A percentile compares a stretch with the other conserved stretches of the same genome.
phyloP scores from a whole-genome alignment of 2,113 vertebrate species.

The Halcyon malimbica region DNA sequence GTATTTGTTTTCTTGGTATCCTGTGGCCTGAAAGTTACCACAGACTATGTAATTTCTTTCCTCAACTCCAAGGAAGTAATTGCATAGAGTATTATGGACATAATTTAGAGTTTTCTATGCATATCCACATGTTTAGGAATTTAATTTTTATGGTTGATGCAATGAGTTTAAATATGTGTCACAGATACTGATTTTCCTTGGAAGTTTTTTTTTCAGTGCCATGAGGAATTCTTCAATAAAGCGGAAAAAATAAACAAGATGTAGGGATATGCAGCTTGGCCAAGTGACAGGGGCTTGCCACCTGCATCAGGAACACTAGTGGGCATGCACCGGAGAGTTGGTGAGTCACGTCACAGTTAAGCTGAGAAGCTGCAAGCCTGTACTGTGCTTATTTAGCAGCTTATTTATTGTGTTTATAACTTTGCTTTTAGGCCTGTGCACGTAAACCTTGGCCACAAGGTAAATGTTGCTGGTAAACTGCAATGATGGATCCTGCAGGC shows the following conservation, averaged over 20 bases:
- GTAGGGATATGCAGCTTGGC: not conserved
- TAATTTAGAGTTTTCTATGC: not conserved
- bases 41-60: not conserved
- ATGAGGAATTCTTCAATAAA: not conserved
- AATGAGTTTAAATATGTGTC: not conserved
- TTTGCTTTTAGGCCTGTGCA: not conserved
- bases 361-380: not conserved
- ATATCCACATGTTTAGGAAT: not conserved
- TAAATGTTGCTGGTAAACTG: not conserved
- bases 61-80: not conserved
- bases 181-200: not conserved
- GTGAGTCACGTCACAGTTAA: not conserved
- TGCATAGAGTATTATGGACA: not conserved
- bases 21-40: not conserved
- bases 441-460: not conserved
- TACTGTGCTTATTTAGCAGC: not conserved
- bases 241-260: not conserved
- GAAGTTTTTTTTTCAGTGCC: not conserved
- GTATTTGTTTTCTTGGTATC: not conserved
- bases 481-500: not conserved
- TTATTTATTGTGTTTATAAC: not conserved
- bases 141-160: not conserved
- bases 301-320: fast-evolving
- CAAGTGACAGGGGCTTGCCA: not conserved
- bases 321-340: fast-evolving